Evolutionary conservation across 2,797 vertebrate genomes (phyloP).

Genomic region (Nyctalus aviator): DNA sequence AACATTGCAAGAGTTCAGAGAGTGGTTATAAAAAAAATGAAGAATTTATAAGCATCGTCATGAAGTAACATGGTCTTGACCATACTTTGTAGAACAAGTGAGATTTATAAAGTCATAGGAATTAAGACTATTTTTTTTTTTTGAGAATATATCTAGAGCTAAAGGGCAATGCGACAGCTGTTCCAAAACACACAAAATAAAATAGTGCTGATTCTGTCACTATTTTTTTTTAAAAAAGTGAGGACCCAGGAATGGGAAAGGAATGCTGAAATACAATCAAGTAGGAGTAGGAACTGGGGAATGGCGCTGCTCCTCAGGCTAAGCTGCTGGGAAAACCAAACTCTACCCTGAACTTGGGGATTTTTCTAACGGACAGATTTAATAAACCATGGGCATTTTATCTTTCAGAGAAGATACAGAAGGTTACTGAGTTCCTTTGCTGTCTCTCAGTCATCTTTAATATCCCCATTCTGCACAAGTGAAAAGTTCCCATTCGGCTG

Average conservation of each 20-base stretch:
- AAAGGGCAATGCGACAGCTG: neutral
- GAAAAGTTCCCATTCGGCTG: neutral
- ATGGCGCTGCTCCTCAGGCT: no score
- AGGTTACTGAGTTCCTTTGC: neutral
- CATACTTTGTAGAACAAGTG: neutral
- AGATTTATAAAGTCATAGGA: neutral
- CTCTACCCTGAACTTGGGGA: neutral
- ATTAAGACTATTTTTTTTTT: neutral
- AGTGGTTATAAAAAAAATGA: neutral
- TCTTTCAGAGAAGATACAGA: neutral
- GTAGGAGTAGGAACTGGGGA: neutral
- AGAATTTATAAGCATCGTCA: neutral
- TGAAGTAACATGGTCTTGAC: neutral
- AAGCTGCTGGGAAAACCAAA: slow-evolving; percentile 42
- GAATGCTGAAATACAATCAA: neutral
- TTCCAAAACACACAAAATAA: slow-evolving; percentile 41
- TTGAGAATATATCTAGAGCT: neutral
- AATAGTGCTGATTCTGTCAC: neutral
- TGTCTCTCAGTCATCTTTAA: neutral
- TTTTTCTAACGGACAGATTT: neutral
- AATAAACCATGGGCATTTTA: slow-evolving; percentile 5
- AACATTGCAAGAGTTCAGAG: slow-evolving; percentile 6
- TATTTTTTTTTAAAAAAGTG: slow-evolving; percentile 41
- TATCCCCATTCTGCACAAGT: neutral
- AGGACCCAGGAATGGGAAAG: neutral